Evolutionary conservation across 2,888 invertebrate species (phyloP), one percentile per base, ranked within the genome.

Genomic region (Plemyria rubiginata): DNA sequence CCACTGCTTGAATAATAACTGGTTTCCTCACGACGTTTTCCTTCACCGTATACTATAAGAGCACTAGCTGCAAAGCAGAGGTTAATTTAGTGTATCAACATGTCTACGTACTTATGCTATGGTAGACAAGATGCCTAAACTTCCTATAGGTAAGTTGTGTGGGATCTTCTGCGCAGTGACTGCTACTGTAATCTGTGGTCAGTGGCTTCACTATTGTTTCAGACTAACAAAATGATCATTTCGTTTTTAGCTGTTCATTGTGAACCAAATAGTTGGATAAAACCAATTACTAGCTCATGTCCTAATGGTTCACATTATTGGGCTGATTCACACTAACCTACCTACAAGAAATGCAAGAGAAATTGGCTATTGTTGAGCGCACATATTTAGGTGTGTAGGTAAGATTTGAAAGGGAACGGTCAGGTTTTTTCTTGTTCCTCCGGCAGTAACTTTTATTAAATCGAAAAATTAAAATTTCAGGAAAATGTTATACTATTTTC

Each of bases 161-260:
- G 73, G 65, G 70, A 70, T 62, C 57, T 53, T 54, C 52, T 72
- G 64, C n/a, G 50, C 52, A 72, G 75, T 65, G 41, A 65, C 60
- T 65, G 13, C 16, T 32, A n/a, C 8, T 49, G 16, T 54, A 50
- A 41, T 60, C 65, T 60, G 56, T 46, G 53, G 15, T 38, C 48
- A 29, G 76, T 71, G 72, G 74, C 78, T 70, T 72, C 76, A 72
- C 88, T 82, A 87, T 90, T 88, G 91, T 90, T 82, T 84, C 75
- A 76, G 79, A 77, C 74, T 75, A 74, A 72, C 75, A 38, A 75
- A 74, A 77, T 75, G 77, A 60, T 43, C 55, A 52, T 51, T 43
- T 50, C 45, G n/a, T 48, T 49, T 49, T 13, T 45, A 51, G 38
- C 43, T 54, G 61, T 62, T 75, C 78, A 79, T 83, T 82, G 84